Conservation (phyloP, 2,888 invertebrate genomes). For the Dolichopus griseipennis region DNA sequence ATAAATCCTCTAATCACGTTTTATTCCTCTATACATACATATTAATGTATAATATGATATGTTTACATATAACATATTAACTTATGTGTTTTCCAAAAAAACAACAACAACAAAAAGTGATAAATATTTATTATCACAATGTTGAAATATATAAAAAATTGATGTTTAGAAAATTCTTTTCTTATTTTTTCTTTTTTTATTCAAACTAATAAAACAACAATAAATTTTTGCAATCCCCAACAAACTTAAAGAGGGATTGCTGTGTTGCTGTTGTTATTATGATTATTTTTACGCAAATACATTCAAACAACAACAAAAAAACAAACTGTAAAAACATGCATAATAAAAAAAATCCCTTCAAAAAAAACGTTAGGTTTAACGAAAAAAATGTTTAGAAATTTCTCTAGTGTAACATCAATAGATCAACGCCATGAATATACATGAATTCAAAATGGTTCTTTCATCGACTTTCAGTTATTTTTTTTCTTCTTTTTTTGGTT, state of each 20-base stretch:
- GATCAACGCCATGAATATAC: background rate
- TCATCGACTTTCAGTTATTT: too few relatives aligned
- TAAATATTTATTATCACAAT: background rate
- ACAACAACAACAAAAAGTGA: background rate
- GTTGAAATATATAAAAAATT: background rate
- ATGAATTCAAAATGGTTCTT: background rate
- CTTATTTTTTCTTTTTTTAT: background rate
- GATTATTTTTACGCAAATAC: too few relatives aligned
- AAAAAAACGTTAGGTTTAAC: too few relatives aligned
- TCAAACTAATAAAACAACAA: slow-evolving; percentile 1
- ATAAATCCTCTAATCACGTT: too few relatives aligned
- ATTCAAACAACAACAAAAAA: background rate
- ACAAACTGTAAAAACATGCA: background rate
- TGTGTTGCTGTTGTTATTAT: too few relatives aligned
- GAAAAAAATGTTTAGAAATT: background rate
- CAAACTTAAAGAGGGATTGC: too few relatives aligned
- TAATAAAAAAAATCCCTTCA: background rate
- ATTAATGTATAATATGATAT: too few relatives aligned
- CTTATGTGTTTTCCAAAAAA: too few relatives aligned
- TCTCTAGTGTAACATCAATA: slow-evolving; percentile 4
- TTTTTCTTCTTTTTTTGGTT: too few relatives aligned
- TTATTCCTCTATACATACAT: too few relatives aligned
- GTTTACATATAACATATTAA: too few relatives aligned
- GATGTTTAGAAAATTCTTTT: background rate
- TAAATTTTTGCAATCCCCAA: background rate